These are phyloP conservation scores for Clupea harengus DNA, from an alignment of 2,113 vertebrate species.

Conservation along the genomic window DNA sequence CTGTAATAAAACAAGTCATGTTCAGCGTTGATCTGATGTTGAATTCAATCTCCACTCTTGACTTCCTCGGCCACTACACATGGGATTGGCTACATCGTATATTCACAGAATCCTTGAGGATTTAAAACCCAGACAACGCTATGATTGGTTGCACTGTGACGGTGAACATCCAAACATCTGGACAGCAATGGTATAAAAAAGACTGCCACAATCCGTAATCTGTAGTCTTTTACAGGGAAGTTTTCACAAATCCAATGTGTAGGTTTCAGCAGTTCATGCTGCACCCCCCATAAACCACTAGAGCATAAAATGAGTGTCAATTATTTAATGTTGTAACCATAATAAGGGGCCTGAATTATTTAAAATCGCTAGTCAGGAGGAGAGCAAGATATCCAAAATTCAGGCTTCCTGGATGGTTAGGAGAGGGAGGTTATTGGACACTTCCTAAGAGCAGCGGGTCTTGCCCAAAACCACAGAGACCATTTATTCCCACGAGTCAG, in stretches of 20 bases:
- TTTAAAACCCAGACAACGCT: background rate
- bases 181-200: background rate
- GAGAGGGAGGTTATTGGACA: background rate
- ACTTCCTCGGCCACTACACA: background rate
- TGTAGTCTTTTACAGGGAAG: background rate
- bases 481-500: background rate
- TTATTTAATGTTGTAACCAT: background rate
- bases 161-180: background rate
- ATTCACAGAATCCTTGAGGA: background rate
- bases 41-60: background rate
- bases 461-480: background rate
- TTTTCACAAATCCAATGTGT: background rate
- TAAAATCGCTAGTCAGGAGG: conserved; percentile 17
- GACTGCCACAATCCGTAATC: background rate
- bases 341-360: conserved; percentile 36
- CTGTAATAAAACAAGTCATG: background rate
- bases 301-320: background rate
- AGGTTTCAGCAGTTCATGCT: background rate
- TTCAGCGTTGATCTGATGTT: no score
- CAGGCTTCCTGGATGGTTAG: background rate
- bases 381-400: background rate
- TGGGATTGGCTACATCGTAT: background rate
- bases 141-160: background rate
- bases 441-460: background rate
- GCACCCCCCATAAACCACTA: background rate